Conservation (phyloP, 2,113 vertebrate genomes). For the Delphinapterus leucas region DNA sequence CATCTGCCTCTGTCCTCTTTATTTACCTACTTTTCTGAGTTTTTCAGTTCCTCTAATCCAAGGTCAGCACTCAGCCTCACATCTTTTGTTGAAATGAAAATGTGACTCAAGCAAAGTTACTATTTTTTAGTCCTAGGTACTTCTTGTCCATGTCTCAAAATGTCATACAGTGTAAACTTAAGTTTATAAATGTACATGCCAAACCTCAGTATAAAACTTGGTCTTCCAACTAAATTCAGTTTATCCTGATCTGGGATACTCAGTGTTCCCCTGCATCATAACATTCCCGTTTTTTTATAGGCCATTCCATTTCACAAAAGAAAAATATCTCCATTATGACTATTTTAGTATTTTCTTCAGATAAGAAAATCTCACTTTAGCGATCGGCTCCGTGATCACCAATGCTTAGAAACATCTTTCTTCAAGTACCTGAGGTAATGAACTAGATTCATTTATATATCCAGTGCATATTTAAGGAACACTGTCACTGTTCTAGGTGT, state of each 20-base stretch:
- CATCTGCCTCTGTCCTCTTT: not conserved
- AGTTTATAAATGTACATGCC: not conserved
- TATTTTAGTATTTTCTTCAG: conserved; percentile 1
- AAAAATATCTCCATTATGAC: not conserved
- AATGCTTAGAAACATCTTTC: not conserved
- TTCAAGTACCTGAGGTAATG: not conserved
- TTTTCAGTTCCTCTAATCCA: not conserved
- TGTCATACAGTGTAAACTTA: not conserved
- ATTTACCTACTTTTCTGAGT: not conserved
- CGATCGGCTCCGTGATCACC: not conserved
- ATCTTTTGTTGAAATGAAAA: not conserved
- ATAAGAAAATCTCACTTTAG: not conserved
- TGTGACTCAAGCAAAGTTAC: not conserved
- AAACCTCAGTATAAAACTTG: not conserved
- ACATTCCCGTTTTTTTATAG: not conserved
- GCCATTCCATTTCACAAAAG: not conserved
- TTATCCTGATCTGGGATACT: not conserved
- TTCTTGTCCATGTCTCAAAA: not conserved
- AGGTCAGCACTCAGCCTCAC: not conserved
- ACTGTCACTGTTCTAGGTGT: not conserved
- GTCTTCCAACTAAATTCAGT: not conserved
- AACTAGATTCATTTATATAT: not conserved
- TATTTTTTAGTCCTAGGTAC: not conserved
- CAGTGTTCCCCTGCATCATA: not conserved
- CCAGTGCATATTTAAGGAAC: not conserved